phyloP scores from a whole-genome alignment of 2,888 invertebrate genomes.

The Chironomus riparius region DNA sequence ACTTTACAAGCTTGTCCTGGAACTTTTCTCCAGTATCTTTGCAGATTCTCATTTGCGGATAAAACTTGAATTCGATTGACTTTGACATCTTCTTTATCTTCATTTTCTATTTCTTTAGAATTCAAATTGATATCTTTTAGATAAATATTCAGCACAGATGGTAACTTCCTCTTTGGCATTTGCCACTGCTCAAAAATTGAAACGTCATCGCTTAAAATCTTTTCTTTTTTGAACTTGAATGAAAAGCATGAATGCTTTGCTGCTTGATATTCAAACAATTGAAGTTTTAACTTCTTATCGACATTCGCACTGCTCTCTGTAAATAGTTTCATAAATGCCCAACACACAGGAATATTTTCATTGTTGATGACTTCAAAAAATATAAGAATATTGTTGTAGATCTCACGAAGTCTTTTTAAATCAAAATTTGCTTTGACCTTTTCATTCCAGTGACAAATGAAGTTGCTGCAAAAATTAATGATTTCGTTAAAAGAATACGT shows the following conservation, averaged over 20 bases:
- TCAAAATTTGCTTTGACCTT: constrained; percentile 11
- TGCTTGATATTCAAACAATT: constrained; percentile 17
- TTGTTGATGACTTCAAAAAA: constrained; percentile 25
- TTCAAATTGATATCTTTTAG: neutral
- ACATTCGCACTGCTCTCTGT: neutral
- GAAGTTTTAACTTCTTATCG: constrained; percentile 10
- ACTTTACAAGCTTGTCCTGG: constrained; percentile 23
- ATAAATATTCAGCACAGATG: neutral
- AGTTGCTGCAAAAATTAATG: neutral
- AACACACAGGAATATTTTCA: neutral
- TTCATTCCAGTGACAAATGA: constrained; percentile 26
- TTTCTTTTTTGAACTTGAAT: neutral
- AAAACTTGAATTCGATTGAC: neutral
- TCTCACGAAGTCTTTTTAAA: constrained; percentile 2
- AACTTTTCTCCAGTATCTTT: constrained; percentile 5
- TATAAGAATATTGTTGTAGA: constrained; percentile 8
- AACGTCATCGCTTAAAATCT: neutral
- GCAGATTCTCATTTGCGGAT: neutral
- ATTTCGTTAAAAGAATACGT: too few species aligned
- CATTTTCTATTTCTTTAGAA: neutral
- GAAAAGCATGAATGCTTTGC: neutral
- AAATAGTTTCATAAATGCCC: constrained; percentile 25
- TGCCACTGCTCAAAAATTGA: constrained; percentile 20
- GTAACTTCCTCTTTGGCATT: neutral
- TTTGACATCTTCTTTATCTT: neutral